A percentile compares a stretch with the other conserved stretches of the same genome.
Evolutionary conservation across 1,140 invertebrate genomes (phyloP).

Genomic region (Caenorhabditis remanei): DNA sequence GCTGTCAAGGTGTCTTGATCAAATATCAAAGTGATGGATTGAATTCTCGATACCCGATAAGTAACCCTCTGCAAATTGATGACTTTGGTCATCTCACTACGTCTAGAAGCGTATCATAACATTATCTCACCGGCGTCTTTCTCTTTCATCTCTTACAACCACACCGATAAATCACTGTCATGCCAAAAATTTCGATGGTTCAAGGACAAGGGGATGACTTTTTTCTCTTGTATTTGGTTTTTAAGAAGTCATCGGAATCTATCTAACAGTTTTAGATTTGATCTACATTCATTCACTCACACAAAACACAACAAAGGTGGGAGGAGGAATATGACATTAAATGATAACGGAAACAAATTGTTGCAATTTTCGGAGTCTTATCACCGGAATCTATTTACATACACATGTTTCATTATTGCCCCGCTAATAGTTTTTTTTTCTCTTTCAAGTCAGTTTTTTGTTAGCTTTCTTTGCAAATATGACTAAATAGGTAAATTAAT

Average conservation of each 20-base stretch:
- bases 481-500: too few species aligned
- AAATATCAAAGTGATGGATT: conserved; percentile 55
- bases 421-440: conserved; percentile 31
- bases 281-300: background rate
- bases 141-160: conserved; percentile 24
- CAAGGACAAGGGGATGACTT: conserved; percentile 1
- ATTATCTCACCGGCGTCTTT: background rate
- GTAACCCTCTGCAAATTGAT: background rate
- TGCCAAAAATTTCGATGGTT: conserved; percentile 36
- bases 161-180: conserved; percentile 48
- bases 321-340: conserved; percentile 3
- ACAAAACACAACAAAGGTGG: background rate
- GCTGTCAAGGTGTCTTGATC: conserved; percentile 53
- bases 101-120: conserved; percentile 33
- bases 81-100: background rate
- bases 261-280: background rate
- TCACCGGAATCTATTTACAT: conserved; percentile 10
- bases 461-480: too few species aligned
- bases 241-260: background rate
- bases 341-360: conserved; percentile 23
- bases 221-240: background rate
- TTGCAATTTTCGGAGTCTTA: conserved; percentile 25
- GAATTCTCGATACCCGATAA: conserved; percentile 3
- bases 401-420: conserved; percentile 17
- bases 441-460: background rate